Conservation (phyloP, 2,888 invertebrate genomes). For the Troilus luridus region DNA sequence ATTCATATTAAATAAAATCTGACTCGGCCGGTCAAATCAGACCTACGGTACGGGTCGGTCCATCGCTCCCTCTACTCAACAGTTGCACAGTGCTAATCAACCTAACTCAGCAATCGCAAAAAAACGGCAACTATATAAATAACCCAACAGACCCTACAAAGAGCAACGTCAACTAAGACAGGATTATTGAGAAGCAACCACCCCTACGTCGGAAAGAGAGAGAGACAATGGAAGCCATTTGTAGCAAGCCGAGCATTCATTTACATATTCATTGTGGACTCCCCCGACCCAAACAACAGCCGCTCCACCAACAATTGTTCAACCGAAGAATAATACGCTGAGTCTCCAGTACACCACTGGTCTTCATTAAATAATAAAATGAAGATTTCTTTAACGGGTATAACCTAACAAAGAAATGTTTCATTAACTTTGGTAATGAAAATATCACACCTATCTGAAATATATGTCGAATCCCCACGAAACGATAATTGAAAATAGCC, state of each 20-base stretch:
- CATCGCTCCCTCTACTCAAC: neutral
- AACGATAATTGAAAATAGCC: no score
- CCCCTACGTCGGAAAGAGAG: neutral
- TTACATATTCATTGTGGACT: neutral
- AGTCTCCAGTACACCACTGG: neutral
- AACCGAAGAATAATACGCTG: neutral
- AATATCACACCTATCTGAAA: no score
- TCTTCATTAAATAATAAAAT: neutral
- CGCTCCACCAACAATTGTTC: conserved; percentile 2
- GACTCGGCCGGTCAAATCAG: no score
- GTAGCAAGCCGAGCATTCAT: neutral
- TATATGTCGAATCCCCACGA: no score
- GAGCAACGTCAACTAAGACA: neutral
- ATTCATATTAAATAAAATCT: no score
- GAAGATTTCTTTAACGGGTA: neutral
- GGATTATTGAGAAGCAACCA: neutral
- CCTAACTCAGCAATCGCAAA: neutral
- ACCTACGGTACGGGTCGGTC: neutral
- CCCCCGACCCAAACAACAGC: neutral
- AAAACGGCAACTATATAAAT: neutral
- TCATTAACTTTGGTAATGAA: no score
- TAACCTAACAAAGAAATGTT: neutral
- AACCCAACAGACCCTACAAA: neutral
- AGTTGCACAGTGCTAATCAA: neutral
- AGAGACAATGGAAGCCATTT: conserved; percentile 6